Percentiles rank a stretch among this genome's conserved stretches.
phyloP scores from a whole-genome alignment of 2,888 invertebrate genomes.

The Coecobrya sp. region DNA sequence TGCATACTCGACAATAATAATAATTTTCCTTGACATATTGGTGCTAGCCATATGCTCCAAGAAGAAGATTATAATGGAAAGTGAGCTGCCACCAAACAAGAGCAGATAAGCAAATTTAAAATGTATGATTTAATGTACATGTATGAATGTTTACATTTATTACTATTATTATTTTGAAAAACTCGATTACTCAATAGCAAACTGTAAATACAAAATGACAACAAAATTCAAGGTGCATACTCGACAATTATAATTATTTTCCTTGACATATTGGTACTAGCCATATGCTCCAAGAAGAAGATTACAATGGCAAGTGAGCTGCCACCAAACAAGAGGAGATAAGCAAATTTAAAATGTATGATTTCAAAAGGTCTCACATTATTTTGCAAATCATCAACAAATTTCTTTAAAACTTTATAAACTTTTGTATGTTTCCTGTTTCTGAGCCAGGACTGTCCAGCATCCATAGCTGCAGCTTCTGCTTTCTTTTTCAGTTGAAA shows the following conservation, averaged over 20 bases:
- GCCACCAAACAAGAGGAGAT: slow-evolving; percentile 64
- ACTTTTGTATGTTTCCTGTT: slow-evolving; percentile 56
- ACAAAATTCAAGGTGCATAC: slow-evolving; percentile 34
- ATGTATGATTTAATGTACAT: too few species aligned
- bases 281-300: slow-evolving; percentile 56
- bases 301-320: slow-evolving; percentile 21
- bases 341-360: slow-evolving; percentile 71
- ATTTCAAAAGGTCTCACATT: slow-evolving; percentile 77
- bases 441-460: slow-evolving; percentile 69
- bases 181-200: too few species aligned
- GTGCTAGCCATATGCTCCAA: slow-evolving; percentile 56
- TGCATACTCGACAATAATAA: slow-evolving; percentile 47
- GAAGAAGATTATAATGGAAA: slow-evolving; percentile 34
- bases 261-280: neutral
- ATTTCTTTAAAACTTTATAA: slow-evolving; percentile 60
- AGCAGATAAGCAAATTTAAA: slow-evolving; percentile 75
- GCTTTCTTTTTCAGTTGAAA: slow-evolving; percentile 70
- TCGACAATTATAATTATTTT: slow-evolving; percentile 24
- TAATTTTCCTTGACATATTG: neutral
- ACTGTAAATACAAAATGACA: too few species aligned
- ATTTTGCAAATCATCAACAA: slow-evolving; percentile 67
- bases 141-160: too few species aligned
- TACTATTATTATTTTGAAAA: too few species aligned
- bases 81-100: slow-evolving; percentile 47
- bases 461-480: slow-evolving; percentile 58